These are phyloP conservation scores for Platycheirus albimanus DNA, from an alignment of 2,888 invertebrate genomes.

Conservation along the genomic window DNA sequence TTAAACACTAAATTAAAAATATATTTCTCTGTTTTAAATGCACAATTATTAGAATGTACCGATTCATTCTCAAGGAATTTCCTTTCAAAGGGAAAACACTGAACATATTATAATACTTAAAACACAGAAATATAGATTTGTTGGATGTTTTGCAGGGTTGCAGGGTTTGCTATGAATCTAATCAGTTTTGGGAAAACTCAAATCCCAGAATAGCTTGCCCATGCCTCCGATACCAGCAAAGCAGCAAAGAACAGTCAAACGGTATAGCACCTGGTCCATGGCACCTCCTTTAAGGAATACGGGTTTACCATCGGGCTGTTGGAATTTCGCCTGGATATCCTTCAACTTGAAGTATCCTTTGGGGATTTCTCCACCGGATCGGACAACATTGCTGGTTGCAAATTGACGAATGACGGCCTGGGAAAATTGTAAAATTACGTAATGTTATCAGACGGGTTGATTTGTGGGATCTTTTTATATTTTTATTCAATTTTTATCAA, in stretches of 20 bases:
- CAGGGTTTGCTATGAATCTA: constrained; percentile 61
- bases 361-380: constrained; percentile 77
- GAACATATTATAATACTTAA: constrained; percentile 72
- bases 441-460: constrained; percentile 70
- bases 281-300: constrained; percentile 84
- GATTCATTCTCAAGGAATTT: constrained; percentile 30
- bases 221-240: constrained; percentile 79
- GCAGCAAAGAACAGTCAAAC: constrained; percentile 80
- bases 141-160: constrained; percentile 21
- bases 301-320: constrained; percentile 83
- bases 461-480: too few relatives aligned
- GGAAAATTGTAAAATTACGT: constrained; percentile 77
- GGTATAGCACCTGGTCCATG: constrained; percentile 83
- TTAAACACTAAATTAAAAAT: constrained; percentile 66
- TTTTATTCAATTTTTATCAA: too few relatives aligned
- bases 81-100: constrained; percentile 74
- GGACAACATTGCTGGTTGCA: constrained; percentile 77
- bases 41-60: constrained; percentile 68
- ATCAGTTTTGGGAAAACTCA: constrained; percentile 78
- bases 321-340: constrained; percentile 78
- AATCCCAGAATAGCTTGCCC: constrained; percentile 79
- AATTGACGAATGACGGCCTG: constrained; percentile 81
- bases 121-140: constrained; percentile 77
- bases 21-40: constrained; percentile 81
- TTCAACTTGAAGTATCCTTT: constrained; percentile 77